These are phyloP conservation scores for Nyctibius grandis DNA, from an alignment of 2,797 vertebrate genomes.

Conservation along the genomic window DNA sequence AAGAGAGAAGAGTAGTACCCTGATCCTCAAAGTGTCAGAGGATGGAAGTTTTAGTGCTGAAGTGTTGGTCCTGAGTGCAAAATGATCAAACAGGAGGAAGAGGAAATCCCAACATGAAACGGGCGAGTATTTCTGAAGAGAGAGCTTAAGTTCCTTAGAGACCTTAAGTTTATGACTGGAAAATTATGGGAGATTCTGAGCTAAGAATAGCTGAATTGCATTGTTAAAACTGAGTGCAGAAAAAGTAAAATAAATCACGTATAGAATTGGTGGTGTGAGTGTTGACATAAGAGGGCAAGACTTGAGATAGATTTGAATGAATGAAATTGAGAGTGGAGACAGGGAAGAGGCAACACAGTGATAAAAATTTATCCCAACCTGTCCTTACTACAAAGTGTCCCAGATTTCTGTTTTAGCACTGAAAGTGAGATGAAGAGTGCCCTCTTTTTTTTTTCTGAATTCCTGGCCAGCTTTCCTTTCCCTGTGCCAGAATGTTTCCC, in stretches of 20 bases:
- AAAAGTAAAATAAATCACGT: neutral
- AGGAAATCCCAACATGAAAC: neutral
- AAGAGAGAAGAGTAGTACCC: neutral
- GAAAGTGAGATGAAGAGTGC: neutral
- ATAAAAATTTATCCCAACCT: conserved; percentile 37
- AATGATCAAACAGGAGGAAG: neutral
- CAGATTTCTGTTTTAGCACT: conserved; percentile 19
- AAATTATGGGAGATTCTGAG: neutral
- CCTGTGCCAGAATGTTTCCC: conserved; percentile 26
- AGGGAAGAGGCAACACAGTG: neutral
- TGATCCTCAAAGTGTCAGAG: neutral
- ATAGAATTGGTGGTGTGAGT: neutral
- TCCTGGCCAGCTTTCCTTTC: conserved; percentile 10
- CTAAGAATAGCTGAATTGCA: neutral
- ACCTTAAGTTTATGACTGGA: neutral
- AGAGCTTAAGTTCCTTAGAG: neutral
- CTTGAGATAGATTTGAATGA: conserved; percentile 10
- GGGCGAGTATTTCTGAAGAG: neutral
- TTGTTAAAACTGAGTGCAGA: neutral
- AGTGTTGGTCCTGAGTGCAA: neutral
- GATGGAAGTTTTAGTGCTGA: neutral
- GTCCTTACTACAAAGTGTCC: conserved; percentile 35
- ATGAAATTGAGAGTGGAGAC: neutral
- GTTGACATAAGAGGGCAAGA: neutral
- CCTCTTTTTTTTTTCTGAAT: neutral